A percentile compares a stretch with the other conserved stretches of the same genome.
Evolutionary conservation across 2,888 invertebrate species (phyloP).

Genomic region (Saturnia pavonia): DNA sequence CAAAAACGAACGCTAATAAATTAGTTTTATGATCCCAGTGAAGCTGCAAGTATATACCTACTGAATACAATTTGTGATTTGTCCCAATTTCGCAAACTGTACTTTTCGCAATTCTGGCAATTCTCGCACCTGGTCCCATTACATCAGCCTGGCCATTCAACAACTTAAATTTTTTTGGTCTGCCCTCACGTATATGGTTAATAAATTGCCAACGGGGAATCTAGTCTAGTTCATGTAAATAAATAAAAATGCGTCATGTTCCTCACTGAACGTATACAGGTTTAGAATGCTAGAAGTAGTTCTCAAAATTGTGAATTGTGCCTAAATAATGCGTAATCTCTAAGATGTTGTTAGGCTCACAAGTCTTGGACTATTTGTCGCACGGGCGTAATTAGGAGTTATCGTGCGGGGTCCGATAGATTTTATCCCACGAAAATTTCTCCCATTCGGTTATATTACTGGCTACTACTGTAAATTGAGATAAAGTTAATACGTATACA

Average conservation of each 20-base stretch:
- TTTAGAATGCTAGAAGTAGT: conserved; percentile 73
- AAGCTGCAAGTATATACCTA: too few species aligned
- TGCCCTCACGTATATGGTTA: background rate
- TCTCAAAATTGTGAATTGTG: conserved; percentile 72
- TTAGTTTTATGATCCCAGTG: background rate
- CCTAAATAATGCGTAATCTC: conserved; percentile 65
- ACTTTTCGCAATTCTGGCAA: background rate
- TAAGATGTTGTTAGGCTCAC: conserved; percentile 36
- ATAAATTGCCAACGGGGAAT: background rate
- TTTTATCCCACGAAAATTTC: background rate
- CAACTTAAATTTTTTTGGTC: too few species aligned
- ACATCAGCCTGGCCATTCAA: too few species aligned
- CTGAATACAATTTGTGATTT: too few species aligned
- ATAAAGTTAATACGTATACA: too few species aligned
- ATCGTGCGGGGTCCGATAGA: background rate
- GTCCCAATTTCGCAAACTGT: too few species aligned
- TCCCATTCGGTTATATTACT: too few species aligned
- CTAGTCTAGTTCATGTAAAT: background rate
- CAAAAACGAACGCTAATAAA: background rate
- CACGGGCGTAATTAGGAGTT: background rate
- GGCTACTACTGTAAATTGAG: too few species aligned
- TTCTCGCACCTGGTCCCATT: background rate
- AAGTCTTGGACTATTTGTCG: conserved; percentile 14
- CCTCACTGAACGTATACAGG: conserved; percentile 21
- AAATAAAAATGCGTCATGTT: background rate